Percentiles rank a stretch among this genome's conserved stretches.
Evolutionary conservation across 2,888 invertebrate genomes (phyloP).

Genomic region (Agrochola litura): DNA sequence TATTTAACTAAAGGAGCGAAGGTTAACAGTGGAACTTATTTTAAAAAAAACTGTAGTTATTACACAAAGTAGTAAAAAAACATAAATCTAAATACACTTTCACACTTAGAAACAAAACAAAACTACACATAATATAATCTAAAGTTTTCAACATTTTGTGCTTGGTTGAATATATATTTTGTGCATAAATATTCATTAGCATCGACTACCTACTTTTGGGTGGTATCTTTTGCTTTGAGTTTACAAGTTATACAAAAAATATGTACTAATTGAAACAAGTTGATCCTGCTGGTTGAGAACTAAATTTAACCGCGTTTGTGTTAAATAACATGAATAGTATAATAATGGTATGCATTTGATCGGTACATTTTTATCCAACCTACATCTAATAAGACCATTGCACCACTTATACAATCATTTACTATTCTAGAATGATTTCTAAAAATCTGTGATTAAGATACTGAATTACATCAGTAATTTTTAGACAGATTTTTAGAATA

Average conservation of each 20-base stretch:
- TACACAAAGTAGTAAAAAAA: conserved; percentile 43
- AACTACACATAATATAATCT: conserved; percentile 46
- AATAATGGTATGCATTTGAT: conserved; percentile 5
- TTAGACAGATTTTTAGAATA: conserved; percentile 43
- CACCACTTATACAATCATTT: conserved; percentile 30
- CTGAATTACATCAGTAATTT: conserved; percentile 15
- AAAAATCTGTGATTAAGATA: too few relatives aligned
- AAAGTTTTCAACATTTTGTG: conserved; percentile 53
- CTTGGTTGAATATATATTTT: conserved; percentile 53
- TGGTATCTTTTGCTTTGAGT: conserved; percentile 24
- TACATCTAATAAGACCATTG: conserved; percentile 49
- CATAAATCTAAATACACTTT: conserved; percentile 47
- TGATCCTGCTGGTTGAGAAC: not conserved
- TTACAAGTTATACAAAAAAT: conserved; percentile 36
- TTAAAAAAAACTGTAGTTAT: conserved; percentile 11
- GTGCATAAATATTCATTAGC: conserved; percentile 58
- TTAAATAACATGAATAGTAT: not conserved
- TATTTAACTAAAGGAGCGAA: not conserved
- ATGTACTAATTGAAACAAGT: conserved; percentile 14
- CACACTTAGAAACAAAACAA: conserved; percentile 53
- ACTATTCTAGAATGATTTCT: conserved; percentile 42
- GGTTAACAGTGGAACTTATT: conserved; percentile 1
- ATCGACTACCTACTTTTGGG: conserved; percentile 28
- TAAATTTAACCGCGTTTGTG: conserved; percentile 3
- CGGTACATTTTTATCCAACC: conserved; percentile 47